Evolutionary conservation across 2,113 vertebrate species (phyloP), one percentile per base, ranked within the genome.

Genomic region (Dissostichus mawsoni): DNA sequence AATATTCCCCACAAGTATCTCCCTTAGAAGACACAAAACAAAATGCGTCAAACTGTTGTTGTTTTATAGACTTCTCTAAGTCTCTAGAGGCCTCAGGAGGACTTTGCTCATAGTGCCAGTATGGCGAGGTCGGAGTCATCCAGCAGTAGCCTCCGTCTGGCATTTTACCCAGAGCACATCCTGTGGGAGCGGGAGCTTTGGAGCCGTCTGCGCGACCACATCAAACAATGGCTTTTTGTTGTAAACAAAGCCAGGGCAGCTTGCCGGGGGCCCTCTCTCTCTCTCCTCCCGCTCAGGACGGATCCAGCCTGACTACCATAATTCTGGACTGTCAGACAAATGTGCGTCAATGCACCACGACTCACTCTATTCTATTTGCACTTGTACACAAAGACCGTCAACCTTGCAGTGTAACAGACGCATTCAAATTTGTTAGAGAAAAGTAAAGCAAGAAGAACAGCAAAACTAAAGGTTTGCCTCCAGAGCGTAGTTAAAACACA

Each of bases 211-310:
- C 64, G 69, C 81, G 84, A 91, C 94, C 94, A 94, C 94, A 95
- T 95, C 93, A 95, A 94, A 95, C 94, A 95, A 95, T 94, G 92
- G 93, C 92, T 95, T 95, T 95, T 92, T 95, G 94, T 94, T 93
- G 94, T 95, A 94, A 95, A 95, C 94, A 95, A 95, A 95, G 94
- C 93, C 92, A 93, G 90, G 92, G 94, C 94, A 92, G 94, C 86
- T 91, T 94, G 94, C 94, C 92, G 89, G 87, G 91, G 92, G 93
- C 91, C 89, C 82, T 78, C 81, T 83, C 80, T 62, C 81, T 74
- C 83, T 77, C 56, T 65, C 73, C 79, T 83, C 77, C 73, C 62
- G 71, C 74, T 91, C 71, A 80, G 29, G 85, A 77, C 79, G 78
- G 88, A 93, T 93, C 87, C 76, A 74, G 90, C 71, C 86, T 91